These are phyloP conservation scores for Novumbra hubbsi DNA, from an alignment of 2,797 vertebrate genomes.

Conservation along the genomic window DNA sequence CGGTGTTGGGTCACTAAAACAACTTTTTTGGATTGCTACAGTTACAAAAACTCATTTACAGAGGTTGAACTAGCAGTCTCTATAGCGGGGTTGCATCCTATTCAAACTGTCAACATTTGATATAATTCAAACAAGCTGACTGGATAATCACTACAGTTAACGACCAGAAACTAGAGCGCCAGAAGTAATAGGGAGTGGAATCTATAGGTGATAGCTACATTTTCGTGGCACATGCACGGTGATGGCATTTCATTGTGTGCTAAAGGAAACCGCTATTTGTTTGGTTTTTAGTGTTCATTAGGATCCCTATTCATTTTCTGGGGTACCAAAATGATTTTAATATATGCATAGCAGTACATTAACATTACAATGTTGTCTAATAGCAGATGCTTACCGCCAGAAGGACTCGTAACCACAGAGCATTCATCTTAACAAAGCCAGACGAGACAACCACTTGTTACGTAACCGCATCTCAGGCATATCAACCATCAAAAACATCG, in stretches of 20 bases:
- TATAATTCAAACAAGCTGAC: neutral
- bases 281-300: neutral
- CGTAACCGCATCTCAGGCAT: too few species aligned
- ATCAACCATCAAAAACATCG: too few species aligned
- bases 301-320: too few species aligned
- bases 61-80: neutral
- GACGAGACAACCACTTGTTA: too few species aligned
- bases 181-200: neutral
- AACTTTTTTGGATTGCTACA: neutral
- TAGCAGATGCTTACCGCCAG: too few species aligned
- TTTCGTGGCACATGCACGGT: neutral
- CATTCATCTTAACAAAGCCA: too few species aligned
- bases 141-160: neutral
- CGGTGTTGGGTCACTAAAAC: neutral
- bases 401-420: too few species aligned
- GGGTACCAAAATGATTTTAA: too few species aligned
- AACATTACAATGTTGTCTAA: too few species aligned
- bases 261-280: neutral
- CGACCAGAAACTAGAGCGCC: neutral
- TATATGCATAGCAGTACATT: too few species aligned
- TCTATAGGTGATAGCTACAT: neutral
- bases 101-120: neutral
- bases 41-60: neutral
- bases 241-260: neutral
- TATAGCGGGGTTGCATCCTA: neutral